Evolutionary conservation across 2,113 vertebrate genomes (phyloP), one percentile per base, ranked within the genome.

Genomic region (Paradoxurus hermaphroditus): DNA sequence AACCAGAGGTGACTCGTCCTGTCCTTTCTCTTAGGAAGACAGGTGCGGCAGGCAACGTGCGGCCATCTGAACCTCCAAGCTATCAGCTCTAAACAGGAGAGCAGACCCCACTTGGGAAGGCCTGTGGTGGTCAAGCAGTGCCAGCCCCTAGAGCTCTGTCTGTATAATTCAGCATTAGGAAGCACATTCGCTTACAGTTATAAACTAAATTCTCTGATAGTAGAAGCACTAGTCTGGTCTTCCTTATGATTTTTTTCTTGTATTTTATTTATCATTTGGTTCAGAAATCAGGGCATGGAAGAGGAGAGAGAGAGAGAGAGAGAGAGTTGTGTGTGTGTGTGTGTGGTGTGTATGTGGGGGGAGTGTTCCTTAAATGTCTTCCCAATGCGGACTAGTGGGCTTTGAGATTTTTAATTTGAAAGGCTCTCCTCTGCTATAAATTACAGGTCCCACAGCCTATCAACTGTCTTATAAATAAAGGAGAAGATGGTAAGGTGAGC

Each of bases 381-480:
- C 19, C 13, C 44, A 94, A 10, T 39, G 18, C 13, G n/a, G 63
- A 56, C 21, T 25, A 53, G 46, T 87, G 51, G 56, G 34, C 34
- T 84, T 92, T 36, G 59, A 96, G 65, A 81, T 56, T 88, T 94
- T 87, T 92, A 78, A 88, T 39, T 25, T 46, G 68, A 96, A 84
- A 87, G 41, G 3, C 3, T 46, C 75, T 34, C 44, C n/a, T 90
- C 25, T 6, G 49, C 34, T 90, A 27, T 44, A 84, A 90, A 49
- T 85, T 39, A 90, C 29, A 72, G 53, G 41, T 85, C 72, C 86
- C 67, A 44, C n/a, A 90, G 25, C n/a, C 39, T 36, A n/a, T 44
- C 41, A 67, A 67, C 34, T 90, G 25, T 72, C 85, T 75, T 89
- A 34, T 81, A 34, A 87, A 81, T 39, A 84, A 70, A 90, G 91